Evolutionary conservation across 2,797 vertebrate genomes (phyloP).

Genomic region (Selene dorsalis): DNA sequence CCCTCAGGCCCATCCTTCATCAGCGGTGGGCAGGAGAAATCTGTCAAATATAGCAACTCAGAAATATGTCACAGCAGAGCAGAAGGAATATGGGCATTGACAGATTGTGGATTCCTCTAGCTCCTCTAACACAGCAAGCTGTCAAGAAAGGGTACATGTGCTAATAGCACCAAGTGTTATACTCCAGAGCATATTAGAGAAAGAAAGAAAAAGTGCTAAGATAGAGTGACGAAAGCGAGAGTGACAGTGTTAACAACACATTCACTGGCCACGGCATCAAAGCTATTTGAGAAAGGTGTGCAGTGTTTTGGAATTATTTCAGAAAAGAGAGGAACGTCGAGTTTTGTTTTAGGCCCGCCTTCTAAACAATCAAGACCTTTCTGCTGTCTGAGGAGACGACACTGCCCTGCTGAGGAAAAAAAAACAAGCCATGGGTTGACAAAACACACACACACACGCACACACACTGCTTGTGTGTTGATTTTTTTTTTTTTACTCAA

Average conservation of each 20-base stretch:
- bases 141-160: constrained; percentile 46
- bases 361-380: neutral
- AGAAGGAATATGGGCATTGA: constrained; percentile 44
- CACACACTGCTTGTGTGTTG: no score
- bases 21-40: constrained; percentile 72
- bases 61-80: constrained; percentile 63
- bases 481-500: no score
- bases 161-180: constrained; percentile 36
- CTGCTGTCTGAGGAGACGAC: neutral
- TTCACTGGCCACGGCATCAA: constrained; percentile 4
- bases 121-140: constrained; percentile 49
- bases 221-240: constrained; percentile 25
- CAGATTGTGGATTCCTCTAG: constrained; percentile 59
- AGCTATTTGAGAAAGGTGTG: constrained; percentile 11
- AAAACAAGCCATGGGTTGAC: neutral
- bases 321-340: neutral
- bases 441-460: no score
- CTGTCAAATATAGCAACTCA: constrained; percentile 70
- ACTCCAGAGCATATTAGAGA: constrained; percentile 8
- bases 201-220: constrained; percentile 3
- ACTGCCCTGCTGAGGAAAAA: neutral
- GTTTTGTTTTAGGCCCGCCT: neutral
- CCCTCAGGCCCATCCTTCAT: constrained; percentile 72
- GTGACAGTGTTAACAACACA: constrained; percentile 8
- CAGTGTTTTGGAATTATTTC: neutral